Conservation (phyloP, 2,888 invertebrate species). For the Caenorhabditis doughertyi region DNA sequence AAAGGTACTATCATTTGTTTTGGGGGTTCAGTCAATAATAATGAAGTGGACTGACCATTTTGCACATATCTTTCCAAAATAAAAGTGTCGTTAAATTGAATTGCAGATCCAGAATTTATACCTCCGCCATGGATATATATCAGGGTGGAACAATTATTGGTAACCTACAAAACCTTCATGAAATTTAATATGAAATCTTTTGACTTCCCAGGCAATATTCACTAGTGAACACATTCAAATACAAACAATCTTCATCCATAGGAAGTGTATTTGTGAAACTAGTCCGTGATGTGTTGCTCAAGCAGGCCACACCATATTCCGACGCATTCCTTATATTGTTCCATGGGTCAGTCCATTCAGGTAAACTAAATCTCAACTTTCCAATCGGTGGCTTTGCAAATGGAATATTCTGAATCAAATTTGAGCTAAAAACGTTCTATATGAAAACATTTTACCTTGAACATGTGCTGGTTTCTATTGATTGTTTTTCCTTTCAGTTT, state of each 20-base stretch:
- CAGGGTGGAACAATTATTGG: slow-evolving; percentile 64
- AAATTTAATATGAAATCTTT: background rate
- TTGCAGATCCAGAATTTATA: slow-evolving; percentile 69
- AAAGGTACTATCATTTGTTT: slow-evolving; percentile 1
- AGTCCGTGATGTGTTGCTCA: slow-evolving; percentile 7
- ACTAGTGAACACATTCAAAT: slow-evolving; percentile 53
- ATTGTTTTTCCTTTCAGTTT: slow-evolving; percentile 27
- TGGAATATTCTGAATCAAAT: slow-evolving; percentile 45
- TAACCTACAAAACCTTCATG: background rate
- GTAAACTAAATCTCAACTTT: slow-evolving; percentile 29
- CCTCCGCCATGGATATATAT: slow-evolving; percentile 74
- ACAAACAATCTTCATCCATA: slow-evolving; percentile 58
- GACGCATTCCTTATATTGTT: slow-evolving; percentile 22
- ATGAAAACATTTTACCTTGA: slow-evolving; percentile 21
- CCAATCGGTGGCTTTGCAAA: slow-evolving; percentile 55
- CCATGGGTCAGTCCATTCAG: slow-evolving; percentile 50
- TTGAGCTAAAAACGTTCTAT: background rate
- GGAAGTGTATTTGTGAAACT: background rate
- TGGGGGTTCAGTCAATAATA: too few species aligned
- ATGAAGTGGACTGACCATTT: slow-evolving; percentile 37
- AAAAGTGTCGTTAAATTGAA: slow-evolving; percentile 70
- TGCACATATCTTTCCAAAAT: slow-evolving; percentile 71
- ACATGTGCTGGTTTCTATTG: slow-evolving; percentile 19
- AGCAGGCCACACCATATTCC: slow-evolving; percentile 43
- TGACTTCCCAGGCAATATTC: slow-evolving; percentile 43